Evolutionary conservation across 2,797 vertebrate species (phyloP).

Genomic region (Trachops cirrhosus): DNA sequence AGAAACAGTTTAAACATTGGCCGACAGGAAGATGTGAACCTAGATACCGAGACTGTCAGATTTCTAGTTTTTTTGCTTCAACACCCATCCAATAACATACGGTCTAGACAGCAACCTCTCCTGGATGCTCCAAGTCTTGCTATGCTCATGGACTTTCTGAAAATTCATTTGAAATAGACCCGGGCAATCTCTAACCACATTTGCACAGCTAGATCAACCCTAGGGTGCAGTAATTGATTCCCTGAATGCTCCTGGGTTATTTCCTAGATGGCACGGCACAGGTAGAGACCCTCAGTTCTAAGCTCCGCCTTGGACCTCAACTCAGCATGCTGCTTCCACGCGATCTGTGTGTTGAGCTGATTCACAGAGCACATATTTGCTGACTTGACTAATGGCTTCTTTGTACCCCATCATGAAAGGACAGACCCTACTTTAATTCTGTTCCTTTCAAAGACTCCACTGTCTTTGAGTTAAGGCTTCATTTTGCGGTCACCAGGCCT

Average conservation of each 20-base stretch:
- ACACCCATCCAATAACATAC: no score
- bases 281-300: neutral
- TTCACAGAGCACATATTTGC: constrained; percentile 47
- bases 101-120: neutral
- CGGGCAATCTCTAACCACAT: neutral
- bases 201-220: neutral
- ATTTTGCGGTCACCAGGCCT: constrained; percentile 48
- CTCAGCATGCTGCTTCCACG: neutral
- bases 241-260: neutral
- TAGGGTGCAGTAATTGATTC: neutral
- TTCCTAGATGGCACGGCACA: neutral
- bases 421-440: constrained; percentile 60
- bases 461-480: constrained; percentile 60
- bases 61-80: neutral
- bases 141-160: neutral
- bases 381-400: constrained; percentile 44
- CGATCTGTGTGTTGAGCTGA: neutral
- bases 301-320: no score
- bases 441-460: constrained; percentile 47
- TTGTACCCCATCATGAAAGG: constrained; percentile 61
- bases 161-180: neutral
- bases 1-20: neutral
- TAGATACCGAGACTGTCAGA: neutral
- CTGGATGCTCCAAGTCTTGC: neutral
- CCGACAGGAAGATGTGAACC: neutral